phyloP scores from a whole-genome alignment of 2,888 invertebrate species.

The Norana najaformis region DNA sequence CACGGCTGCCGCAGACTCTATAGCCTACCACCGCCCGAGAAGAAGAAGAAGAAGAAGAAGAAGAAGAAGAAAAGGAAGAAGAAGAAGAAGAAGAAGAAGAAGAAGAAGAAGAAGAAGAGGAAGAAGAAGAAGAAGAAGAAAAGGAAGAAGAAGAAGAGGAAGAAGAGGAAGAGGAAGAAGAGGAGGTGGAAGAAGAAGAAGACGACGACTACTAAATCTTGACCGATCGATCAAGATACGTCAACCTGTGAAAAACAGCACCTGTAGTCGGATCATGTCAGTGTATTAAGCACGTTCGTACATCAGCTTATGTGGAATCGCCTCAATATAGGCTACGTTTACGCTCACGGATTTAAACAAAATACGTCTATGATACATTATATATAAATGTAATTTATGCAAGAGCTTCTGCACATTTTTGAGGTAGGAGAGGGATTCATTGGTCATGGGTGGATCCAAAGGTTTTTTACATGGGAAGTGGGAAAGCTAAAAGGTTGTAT shows the following conservation, averaged over 20 bases:
- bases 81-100: neutral
- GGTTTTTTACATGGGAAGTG: no score
- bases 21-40: neutral
- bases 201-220: neutral
- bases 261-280: neutral
- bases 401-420: no score
- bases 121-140: neutral
- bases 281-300: neutral
- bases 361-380: neutral
- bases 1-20: neutral
- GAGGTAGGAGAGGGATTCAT: no score
- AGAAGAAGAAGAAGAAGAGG: neutral
- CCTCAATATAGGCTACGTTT: neutral
- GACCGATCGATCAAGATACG: slow-evolving; percentile 1
- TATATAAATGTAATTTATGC: no score
- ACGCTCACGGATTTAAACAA: neutral
- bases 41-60: neutral
- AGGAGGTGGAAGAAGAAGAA: neutral
- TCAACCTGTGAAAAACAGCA: neutral
- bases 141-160: neutral
- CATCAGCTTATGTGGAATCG: neutral
- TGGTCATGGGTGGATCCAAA: no score
- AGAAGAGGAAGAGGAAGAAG: no score
- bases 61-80: neutral
- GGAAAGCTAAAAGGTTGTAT: no score